A percentile compares a stretch with the other conserved stretches of the same genome.
Conservation (phyloP, 2,888 invertebrate species). For the Plebejus anna region DNA sequence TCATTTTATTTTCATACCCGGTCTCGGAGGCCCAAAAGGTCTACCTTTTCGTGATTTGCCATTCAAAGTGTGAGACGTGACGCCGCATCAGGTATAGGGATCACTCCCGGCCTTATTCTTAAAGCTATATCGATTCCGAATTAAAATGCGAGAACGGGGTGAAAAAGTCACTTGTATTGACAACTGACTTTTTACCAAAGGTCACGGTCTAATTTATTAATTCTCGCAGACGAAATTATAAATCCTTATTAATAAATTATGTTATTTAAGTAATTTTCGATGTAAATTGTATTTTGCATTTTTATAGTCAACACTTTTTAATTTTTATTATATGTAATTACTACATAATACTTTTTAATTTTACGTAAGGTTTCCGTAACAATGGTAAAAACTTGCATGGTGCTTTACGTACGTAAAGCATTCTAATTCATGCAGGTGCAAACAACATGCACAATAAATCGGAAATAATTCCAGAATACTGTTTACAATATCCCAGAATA, state of each 20-base stretch:
- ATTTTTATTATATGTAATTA: neutral
- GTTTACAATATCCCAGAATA: neutral
- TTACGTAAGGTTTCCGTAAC: too few species aligned
- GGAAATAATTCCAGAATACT: neutral
- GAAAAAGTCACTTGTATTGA: constrained; percentile 25
- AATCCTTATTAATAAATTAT: neutral
- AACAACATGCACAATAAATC: neutral
- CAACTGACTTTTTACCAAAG: constrained; percentile 22
- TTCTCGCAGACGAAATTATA: neutral
- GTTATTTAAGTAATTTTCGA: neutral
- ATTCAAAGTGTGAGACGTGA: constrained; percentile 60
- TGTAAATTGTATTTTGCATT: neutral
- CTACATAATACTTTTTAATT: too few species aligned
- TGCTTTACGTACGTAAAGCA: neutral
- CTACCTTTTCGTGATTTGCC: constrained; percentile 73
- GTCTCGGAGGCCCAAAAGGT: constrained; percentile 72
- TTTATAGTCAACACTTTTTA: neutral
- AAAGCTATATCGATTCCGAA: constrained; percentile 22
- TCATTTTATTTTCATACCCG: constrained; percentile 77
- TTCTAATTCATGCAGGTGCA: neutral
- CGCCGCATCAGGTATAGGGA: constrained; percentile 44
- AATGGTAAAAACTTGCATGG: neutral
- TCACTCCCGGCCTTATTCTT: constrained; percentile 32
- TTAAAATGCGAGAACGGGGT: constrained; percentile 1
- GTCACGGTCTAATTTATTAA: constrained; percentile 24